Percentiles rank a stretch among this genome's conserved stretches.
These are phyloP conservation scores for Melipona bicolor DNA, from an alignment of 2,888 invertebrate species.

Conservation along the genomic window DNA sequence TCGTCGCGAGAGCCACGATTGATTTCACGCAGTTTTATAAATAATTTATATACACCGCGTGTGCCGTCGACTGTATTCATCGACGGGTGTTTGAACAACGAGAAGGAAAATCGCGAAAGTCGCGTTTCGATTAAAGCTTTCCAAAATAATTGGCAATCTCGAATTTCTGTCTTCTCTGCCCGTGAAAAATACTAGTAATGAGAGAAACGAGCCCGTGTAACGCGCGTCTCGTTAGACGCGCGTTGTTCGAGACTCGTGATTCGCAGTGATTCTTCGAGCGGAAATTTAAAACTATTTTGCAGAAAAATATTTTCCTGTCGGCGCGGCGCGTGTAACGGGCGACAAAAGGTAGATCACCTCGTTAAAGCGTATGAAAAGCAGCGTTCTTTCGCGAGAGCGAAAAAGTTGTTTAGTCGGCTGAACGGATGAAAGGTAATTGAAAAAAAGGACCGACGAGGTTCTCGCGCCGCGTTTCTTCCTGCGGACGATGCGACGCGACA, in stretches of 20 bases:
- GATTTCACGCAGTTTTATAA: not conserved
- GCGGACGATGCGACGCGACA: not conserved
- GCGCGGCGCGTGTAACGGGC: not conserved
- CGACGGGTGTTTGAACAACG: not conserved
- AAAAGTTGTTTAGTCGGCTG: constrained; percentile 3
- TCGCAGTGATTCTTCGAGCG: not conserved
- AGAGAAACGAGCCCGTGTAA: too few species aligned
- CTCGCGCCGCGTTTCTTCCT: too few species aligned
- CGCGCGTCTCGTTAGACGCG: too few species aligned
- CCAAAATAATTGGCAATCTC: not conserved
- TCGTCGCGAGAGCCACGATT: not conserved
- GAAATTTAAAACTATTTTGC: not conserved
- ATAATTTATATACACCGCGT: not conserved
- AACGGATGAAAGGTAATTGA: constrained; percentile 14
- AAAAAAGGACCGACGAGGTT: not conserved
- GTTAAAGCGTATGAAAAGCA: not conserved
- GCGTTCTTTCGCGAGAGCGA: not conserved
- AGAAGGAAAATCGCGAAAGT: too few species aligned
- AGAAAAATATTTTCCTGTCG: not conserved
- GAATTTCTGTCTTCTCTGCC: too few species aligned
- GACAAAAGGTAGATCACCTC: constrained; percentile 1
- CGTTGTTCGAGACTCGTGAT: not conserved
- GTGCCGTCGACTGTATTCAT: not conserved
- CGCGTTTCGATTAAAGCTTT: not conserved
- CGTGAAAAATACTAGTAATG: too few species aligned